These are phyloP conservation scores for Trogon melanurus DNA, from an alignment of 2,113 vertebrate genomes.

Conservation along the genomic window DNA sequence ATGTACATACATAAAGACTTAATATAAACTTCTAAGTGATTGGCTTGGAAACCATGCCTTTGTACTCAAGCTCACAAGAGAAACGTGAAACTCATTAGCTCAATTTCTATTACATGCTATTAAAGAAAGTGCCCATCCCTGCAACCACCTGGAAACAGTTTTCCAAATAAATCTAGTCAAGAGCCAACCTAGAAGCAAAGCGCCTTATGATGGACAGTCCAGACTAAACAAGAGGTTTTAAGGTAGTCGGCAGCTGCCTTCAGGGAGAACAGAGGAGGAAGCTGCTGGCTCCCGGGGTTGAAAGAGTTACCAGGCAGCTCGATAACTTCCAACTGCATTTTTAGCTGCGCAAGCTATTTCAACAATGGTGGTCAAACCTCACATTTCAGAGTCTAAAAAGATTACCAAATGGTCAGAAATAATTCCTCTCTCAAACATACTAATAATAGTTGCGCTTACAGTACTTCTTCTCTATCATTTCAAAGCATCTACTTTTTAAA, in stretches of 20 bases:
- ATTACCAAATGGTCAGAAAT: neutral
- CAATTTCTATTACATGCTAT: neutral
- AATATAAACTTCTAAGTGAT: neutral
- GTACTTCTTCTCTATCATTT: neutral
- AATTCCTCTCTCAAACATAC: neutral
- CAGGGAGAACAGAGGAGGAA: neutral
- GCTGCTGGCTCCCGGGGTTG: neutral
- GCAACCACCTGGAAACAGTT: neutral
- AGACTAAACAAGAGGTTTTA: conserved; percentile 5
- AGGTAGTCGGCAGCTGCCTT: neutral
- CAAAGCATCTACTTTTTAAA: neutral
- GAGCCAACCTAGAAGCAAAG: neutral
- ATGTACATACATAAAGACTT: neutral
- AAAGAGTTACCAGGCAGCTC: neutral
- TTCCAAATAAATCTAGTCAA: neutral
- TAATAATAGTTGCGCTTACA: neutral
- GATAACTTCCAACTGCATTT: neutral
- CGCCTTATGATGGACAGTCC: neutral
- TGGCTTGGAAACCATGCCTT: neutral
- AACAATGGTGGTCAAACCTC: neutral
- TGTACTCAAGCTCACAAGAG: neutral
- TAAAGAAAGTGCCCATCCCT: neutral
- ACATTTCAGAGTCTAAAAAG: neutral
- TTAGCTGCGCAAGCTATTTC: neutral
- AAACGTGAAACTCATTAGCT: neutral